Base-by-base conservation (phyloP, 2,113 vertebrate species). In the Nibea coibor region DNA sequence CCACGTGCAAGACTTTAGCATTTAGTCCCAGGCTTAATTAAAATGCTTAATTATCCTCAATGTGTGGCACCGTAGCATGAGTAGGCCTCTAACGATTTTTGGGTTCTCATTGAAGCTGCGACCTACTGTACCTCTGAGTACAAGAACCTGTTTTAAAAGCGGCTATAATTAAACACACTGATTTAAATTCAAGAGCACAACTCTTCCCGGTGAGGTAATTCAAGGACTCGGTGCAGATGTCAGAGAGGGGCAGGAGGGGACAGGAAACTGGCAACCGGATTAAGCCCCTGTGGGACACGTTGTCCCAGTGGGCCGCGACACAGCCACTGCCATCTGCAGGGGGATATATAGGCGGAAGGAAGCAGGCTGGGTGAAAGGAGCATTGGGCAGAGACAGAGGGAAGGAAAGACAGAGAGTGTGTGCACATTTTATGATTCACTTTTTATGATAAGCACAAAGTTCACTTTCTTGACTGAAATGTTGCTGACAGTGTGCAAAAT, bases 251-350 rank as follows among this genome's bases (percentile, higher is more conserved):
- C 62, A 84, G 81, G 65, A 79, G 71, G 77, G 79, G 79, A 83
- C 72, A 81, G 86, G 86, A 88, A 90, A 88, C 85, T 90, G 89
- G 80, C 85, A 85, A 62, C 71, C 6, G 31, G 78, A 88, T 84
- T 88, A 88, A 79, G 75, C 69, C 68, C 75, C 82, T 24, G 58
- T 85, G 80, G 86, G 83, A 85, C 85, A 82, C 73, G 14, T 43
- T 75, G 89, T 86, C 80, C 79, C 75, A 45, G 76, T 59, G 62
- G 76, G 57, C 85, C 17, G 3, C 69, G 66, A 76, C 78, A 84
- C 72, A 85, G 77, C 51, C 31, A 16, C 80, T 68, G 82, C 81
- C 90, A 88, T 87, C 79, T 90, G 83, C 45, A 73, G 53, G 67
- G 67, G 80, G 81, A 87, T 43, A 48, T 65, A 68, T 19, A 75